These are phyloP conservation scores for Drosophila barbarae DNA, from an alignment of 2,888 invertebrate genomes.

Conservation along the genomic window DNA sequence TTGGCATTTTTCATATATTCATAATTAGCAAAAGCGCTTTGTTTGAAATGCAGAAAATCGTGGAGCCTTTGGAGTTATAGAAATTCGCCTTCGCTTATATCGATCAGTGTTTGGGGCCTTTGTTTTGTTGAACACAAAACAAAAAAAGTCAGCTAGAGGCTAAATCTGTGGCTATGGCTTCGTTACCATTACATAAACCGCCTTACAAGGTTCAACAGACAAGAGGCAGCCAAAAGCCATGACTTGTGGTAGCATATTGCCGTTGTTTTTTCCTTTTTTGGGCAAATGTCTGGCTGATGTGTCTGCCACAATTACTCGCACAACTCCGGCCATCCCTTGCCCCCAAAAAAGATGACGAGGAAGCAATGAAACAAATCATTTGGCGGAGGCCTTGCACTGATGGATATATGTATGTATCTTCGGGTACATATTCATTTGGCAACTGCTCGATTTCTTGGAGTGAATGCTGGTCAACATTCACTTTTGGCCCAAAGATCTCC, in stretches of 20 bases:
- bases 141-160: conserved; percentile 21
- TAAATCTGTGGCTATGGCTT: conserved; percentile 26
- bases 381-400: conserved; percentile 46
- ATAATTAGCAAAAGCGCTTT: conserved; percentile 1
- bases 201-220: conserved; percentile 50
- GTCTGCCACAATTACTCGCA: conserved; percentile 58
- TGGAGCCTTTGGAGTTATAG: background rate
- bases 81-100: conserved; percentile 22
- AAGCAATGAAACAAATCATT: conserved; percentile 43
- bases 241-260: conserved; percentile 51
- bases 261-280: conserved; percentile 47
- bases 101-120: conserved; percentile 25
- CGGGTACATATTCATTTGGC: conserved; percentile 34
- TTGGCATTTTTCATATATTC: background rate
- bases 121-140: conserved; percentile 17
- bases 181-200: conserved; percentile 52
- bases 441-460: conserved; percentile 60
- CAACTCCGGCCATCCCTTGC: conserved; percentile 40
- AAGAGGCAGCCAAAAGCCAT: conserved; percentile 44
- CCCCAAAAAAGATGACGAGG: conserved; percentile 18
- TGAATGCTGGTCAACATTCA: conserved; percentile 65
- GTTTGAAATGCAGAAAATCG: background rate
- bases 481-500: conserved; percentile 52
- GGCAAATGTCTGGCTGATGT: conserved; percentile 48
- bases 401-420: conserved; percentile 35